Evolutionary conservation across 2,797 vertebrate species (phyloP), one percentile per base, ranked within the genome.

Genomic region (Smutsia temminckii): DNA sequence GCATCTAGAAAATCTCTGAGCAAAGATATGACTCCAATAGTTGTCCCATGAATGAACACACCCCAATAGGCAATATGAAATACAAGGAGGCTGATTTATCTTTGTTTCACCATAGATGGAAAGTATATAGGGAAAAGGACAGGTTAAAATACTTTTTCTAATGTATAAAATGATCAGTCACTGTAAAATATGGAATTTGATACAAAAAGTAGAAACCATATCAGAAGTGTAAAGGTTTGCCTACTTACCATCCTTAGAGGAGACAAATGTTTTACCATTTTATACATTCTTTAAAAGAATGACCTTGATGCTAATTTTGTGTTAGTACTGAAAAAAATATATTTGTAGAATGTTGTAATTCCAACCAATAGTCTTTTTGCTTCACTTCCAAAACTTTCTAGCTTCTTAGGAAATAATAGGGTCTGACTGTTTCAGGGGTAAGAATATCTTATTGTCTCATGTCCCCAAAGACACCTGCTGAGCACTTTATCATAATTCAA

Each of bases 401-500:
- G 53, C 20, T 90, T 92, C 89, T 96, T 89, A 72, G 59, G 57
- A 98, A 98, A 96, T 96, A 97, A 98, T 89, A 2, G 0, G 13
- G 8, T n/a, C 95, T 96, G 94, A 97, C 95, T 97, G 92, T 96
- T 98, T 92, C 91, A 57, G 16, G 53, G 89, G 89, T 97, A 98
- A 97, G 78, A 97, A 93, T 97, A 97, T 96, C 93, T 95, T 95
- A 12, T 92, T 13, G 0, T 97, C 87, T 96, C 78, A 34, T 0
- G 0, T 97, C 94, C 87, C 96, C 95, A 88, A 88, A 97, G 97
- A 97, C 20, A 85, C 0, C 0, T 51, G 89, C 89, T 37, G 95
- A 96, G 66, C 89, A 97, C 97, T 98, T 98, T 97, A 96, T 97
- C 96, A 97, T 64, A 96, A 91, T 96, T 85, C 93, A 97, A 95